Evolutionary conservation across 1,140 invertebrate genomes (phyloP), one percentile per base, ranked within the genome.

Genomic region (Phthorimaea operculella): DNA sequence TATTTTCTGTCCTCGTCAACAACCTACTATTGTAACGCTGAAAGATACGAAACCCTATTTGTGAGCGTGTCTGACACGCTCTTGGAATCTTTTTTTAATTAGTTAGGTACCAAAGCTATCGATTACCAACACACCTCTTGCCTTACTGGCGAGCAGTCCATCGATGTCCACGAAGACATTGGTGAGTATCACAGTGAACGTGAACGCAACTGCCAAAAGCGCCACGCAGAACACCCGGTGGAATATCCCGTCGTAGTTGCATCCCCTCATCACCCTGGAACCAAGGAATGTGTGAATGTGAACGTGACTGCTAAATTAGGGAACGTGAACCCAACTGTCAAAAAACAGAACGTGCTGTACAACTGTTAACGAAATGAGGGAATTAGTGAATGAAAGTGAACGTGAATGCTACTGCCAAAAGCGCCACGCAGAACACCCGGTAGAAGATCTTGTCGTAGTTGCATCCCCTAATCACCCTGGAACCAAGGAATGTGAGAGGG

Each of bases 131-230:
- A 28, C 21, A 80, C 75, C 60, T 65, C 66, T 70, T 52, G 64
- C 62, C 51, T 69, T 76, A 15, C 54, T 65, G 0, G 62, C 48
- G 18, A 81, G 39, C 9, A 79, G 28, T 6, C 70, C 69, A 54
- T 83, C 80, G 16, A 83, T 76, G 50, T 83, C 76, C 0, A 83
- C 57, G 44, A 83, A 81, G 0, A 79, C 67, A 55, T 77, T 77
- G 4, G 78, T 81, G 10, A 83, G 53, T 12, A 83, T 79, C 12
- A 79, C 59, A 0, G 74, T 75, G 36, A 81, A 81, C 0, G 66
- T 70, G 39, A 79, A 63, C 0, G 72, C 78, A 0, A 73, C 62
- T 0, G 60, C 63, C 1, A 83, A 47, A 1, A 83, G 60, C 0
- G 71, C 72, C 15, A 74, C 34, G 49, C 75, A 83, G 49, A 79